Evolutionary conservation across 1,140 invertebrate genomes (phyloP).

Genomic region (Trichonephila clavata): DNA sequence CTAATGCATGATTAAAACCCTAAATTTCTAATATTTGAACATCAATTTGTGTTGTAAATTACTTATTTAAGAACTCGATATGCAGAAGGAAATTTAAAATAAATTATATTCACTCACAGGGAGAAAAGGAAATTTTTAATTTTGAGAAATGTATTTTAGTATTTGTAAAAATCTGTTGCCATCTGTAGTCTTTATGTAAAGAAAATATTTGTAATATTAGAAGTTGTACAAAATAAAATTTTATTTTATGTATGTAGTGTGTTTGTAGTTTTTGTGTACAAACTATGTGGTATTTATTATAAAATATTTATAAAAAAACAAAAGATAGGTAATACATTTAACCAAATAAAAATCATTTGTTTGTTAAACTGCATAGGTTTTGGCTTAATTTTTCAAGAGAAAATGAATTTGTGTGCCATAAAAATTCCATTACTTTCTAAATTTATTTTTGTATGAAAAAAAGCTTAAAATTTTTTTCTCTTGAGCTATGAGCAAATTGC

Average conservation of each 20-base stretch:
- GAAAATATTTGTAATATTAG: not conserved
- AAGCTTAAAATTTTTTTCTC: too few relatives aligned
- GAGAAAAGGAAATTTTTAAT: not conserved
- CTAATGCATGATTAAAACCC: not conserved
- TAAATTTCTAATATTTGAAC: not conserved
- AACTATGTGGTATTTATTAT: too few relatives aligned
- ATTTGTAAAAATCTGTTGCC: not conserved
- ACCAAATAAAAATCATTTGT: too few relatives aligned
- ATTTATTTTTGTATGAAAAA: too few relatives aligned
- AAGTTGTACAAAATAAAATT: conserved; percentile 4
- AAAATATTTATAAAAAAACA: too few relatives aligned
- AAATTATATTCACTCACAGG: not conserved
- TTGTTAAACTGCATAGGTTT: too few relatives aligned
- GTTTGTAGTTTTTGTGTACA: not conserved
- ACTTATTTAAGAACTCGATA: not conserved
- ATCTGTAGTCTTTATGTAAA: conserved; percentile 4
- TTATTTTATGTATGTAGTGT: not conserved
- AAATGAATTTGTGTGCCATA: too few relatives aligned
- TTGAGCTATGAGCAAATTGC: too few relatives aligned
- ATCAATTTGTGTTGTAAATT: not conserved
- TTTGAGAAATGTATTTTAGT: too few relatives aligned
- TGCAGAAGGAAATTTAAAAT: not conserved
- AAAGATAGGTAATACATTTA: too few relatives aligned
- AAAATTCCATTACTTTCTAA: too few relatives aligned
- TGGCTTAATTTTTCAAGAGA: too few relatives aligned